phyloP scores from a whole-genome alignment of 2,888 invertebrate genomes.

The Drosophila prolongata region DNA sequence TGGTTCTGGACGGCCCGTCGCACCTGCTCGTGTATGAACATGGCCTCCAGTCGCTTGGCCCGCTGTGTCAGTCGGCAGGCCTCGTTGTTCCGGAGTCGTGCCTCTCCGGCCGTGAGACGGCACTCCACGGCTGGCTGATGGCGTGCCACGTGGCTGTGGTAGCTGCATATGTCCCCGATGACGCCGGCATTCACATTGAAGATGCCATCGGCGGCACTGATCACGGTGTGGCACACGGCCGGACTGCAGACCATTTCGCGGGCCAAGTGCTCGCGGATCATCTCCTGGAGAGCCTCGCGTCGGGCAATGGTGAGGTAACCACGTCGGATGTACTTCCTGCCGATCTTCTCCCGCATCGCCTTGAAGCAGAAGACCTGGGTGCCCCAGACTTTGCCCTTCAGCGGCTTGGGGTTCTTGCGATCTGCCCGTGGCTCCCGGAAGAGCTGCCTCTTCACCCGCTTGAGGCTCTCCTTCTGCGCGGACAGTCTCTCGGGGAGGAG shows the following conservation, averaged over 20 bases:
- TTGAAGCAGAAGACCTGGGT: conserved; percentile 55
- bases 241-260: conserved; percentile 41
- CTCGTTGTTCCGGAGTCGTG: conserved; percentile 46
- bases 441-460: conserved; percentile 69
- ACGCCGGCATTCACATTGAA: conserved; percentile 49
- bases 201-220: conserved; percentile 48
- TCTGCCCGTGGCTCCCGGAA: conserved; percentile 53
- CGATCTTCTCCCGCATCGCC: conserved; percentile 53
- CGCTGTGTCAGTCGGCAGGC: conserved; percentile 64
- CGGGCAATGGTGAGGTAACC: conserved; percentile 57
- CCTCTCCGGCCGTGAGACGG: conserved; percentile 34
- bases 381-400: conserved; percentile 42
- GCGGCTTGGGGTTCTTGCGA: conserved; percentile 51
- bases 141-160: conserved; percentile 57
- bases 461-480: conserved; percentile 20
- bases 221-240: conserved; percentile 22
- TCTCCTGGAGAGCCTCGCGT: conserved; percentile 25
- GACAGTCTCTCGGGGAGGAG: conserved; percentile 47
- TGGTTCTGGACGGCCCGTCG: conserved; percentile 56
- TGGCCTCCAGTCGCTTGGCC: conserved; percentile 66
- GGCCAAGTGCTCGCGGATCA: conserved; percentile 53
- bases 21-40: conserved; percentile 67
- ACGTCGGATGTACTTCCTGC: conserved; percentile 49
- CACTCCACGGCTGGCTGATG: conserved; percentile 47
- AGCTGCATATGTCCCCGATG: conserved; percentile 59